Conservation (phyloP, 2,888 invertebrate species). For the Netelia melanura region DNA sequence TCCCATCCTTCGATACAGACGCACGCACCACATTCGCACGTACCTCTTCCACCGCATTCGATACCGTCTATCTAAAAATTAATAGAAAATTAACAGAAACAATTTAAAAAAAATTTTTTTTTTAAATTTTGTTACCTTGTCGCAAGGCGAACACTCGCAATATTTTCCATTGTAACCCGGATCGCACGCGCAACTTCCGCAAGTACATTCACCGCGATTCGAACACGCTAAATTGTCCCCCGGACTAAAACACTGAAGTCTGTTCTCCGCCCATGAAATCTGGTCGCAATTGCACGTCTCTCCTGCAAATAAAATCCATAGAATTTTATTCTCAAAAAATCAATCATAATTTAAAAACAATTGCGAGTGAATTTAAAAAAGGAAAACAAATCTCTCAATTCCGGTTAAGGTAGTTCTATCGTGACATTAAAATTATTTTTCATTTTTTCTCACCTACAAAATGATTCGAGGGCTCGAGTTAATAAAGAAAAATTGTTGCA, state of each 20-base stretch:
- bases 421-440: too few relatives aligned
- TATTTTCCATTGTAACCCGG: slow-evolving; percentile 87
- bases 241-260: slow-evolving; percentile 86
- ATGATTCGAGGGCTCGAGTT: too few relatives aligned
- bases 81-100: not conserved
- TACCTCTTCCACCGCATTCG: slow-evolving; percentile 76
- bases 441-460: too few relatives aligned
- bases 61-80: slow-evolving; percentile 73
- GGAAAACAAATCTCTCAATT: too few relatives aligned
- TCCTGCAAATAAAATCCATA: slow-evolving; percentile 78
- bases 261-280: slow-evolving; percentile 84
- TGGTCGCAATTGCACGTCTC: slow-evolving; percentile 87
- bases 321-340: not conserved
- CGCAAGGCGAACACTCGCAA: slow-evolving; percentile 88
- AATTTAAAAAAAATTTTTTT: slow-evolving; percentile 13
- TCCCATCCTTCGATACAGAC: slow-evolving; percentile 75
- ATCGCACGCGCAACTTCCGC: slow-evolving; percentile 91
- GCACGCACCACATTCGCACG: slow-evolving; percentile 76
- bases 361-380: too few relatives aligned
- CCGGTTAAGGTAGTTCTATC: too few relatives aligned
- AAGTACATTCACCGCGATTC: slow-evolving; percentile 91
- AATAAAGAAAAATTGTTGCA: too few relatives aligned
- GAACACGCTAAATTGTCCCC: slow-evolving; percentile 87
- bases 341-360: not conserved
- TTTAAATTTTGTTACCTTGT: slow-evolving; percentile 82